Evolutionary conservation across 2,888 invertebrate genomes (phyloP).

Genomic region (Augochlorella aurata): DNA sequence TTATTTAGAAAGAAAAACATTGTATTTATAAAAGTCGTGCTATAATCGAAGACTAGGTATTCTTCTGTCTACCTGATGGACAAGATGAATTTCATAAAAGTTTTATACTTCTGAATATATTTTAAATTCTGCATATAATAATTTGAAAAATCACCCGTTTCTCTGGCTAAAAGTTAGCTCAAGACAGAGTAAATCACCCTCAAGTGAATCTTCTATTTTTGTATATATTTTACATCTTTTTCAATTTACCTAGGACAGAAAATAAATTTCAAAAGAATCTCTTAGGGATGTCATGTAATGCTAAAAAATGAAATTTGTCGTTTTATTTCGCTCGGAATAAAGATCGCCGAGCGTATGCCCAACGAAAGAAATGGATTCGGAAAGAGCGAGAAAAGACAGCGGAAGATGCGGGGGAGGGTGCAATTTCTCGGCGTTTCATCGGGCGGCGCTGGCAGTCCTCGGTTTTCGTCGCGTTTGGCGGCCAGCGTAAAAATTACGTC

Average conservation of each 20-base stretch:
- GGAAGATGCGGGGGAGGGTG: constrained; percentile 23
- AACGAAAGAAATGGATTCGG: not conserved
- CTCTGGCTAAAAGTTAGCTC: too few relatives aligned
- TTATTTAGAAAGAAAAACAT: not conserved
- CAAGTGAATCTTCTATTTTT: too few relatives aligned
- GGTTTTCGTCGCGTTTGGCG: constrained; percentile 82
- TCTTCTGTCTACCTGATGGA: not conserved
- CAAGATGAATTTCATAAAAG: not conserved
- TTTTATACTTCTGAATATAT: not conserved
- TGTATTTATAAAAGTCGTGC: not conserved
- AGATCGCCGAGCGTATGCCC: too few relatives aligned
- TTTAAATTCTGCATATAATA: not conserved
- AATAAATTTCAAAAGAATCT: not conserved
- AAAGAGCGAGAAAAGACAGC: constrained; percentile 1
- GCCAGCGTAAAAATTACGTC: constrained; percentile 88
- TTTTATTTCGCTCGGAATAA: too few relatives aligned
- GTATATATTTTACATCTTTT: too few relatives aligned
- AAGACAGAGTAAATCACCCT: too few relatives aligned
- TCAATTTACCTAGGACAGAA: too few relatives aligned
- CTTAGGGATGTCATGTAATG: too few relatives aligned
- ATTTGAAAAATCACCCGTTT: too few relatives aligned
- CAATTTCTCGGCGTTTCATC: constrained; percentile 71
- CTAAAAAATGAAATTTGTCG: too few relatives aligned
- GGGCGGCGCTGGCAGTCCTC: constrained; percentile 71
- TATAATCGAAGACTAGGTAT: not conserved